Conservation (phyloP, 2,888 invertebrate genomes). For the Pardosa pseudoannulata region DNA sequence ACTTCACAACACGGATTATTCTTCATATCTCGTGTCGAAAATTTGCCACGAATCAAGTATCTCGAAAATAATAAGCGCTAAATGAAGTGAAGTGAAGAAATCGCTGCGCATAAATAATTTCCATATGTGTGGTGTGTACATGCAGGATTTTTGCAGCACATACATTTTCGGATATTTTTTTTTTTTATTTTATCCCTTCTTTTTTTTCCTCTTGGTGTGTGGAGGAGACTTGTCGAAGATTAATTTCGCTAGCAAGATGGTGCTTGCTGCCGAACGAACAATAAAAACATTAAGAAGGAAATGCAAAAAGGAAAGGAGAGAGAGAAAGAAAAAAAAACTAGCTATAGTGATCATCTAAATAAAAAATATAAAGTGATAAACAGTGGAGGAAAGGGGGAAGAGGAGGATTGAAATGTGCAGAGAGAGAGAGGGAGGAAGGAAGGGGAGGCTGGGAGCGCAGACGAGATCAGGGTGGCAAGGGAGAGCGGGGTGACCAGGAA, state of each 20-base stretch:
- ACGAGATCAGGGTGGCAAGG: slow-evolving; percentile 11
- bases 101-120: neutral
- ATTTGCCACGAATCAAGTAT: neutral
- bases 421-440: slow-evolving; percentile 21
- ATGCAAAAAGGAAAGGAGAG: neutral
- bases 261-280: slow-evolving; percentile 24
- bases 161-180: neutral
- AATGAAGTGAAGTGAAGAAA: slow-evolving; percentile 10
- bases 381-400: neutral
- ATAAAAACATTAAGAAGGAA: slow-evolving; percentile 28
- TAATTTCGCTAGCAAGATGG: slow-evolving; percentile 34
- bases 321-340: neutral
- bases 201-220: neutral
- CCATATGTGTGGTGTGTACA: neutral
- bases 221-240: slow-evolving; percentile 32
- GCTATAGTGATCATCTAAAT: neutral
- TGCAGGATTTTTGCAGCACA: too few species aligned
- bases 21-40: neutral
- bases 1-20: neutral
- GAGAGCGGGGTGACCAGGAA: slow-evolving; percentile 18
- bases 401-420: slow-evolving; percentile 13
- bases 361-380: slow-evolving; percentile 27
- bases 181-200: too few species aligned
- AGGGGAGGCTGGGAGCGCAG: slow-evolving; percentile 33
- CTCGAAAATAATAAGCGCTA: slow-evolving; percentile 8